Evolutionary conservation across 2,113 vertebrate species (phyloP).

Genomic region (Dipodomys stephensi): DNA sequence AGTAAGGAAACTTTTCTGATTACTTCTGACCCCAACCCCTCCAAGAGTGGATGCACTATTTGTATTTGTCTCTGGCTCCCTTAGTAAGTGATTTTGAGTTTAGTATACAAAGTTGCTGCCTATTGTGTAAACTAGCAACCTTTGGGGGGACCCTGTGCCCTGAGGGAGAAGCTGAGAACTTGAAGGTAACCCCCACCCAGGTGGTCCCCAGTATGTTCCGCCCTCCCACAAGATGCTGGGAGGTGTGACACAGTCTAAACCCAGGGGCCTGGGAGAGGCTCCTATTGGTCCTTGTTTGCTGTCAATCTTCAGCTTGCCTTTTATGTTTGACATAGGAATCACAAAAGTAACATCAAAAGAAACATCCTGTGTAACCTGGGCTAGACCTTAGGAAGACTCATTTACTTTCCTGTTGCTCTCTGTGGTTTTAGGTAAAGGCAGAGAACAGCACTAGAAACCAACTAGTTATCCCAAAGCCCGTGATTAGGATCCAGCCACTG

Average conservation of each 20-base stretch:
- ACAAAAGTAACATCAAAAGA: neutral
- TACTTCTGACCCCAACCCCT: neutral
- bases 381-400: neutral
- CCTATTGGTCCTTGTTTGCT: constrained; percentile 1
- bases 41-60: neutral
- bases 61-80: neutral
- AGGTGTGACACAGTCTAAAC: constrained; percentile 26
- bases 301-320: neutral
- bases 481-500: neutral
- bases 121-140: neutral
- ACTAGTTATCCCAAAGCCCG: constrained; percentile 2
- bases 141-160: neutral
- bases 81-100: neutral
- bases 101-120: neutral
- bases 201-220: neutral
- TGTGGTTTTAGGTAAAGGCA: neutral
- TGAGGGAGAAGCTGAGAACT: neutral
- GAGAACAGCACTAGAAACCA: neutral
- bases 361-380: neutral
- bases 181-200: neutral
- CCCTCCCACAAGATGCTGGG: neutral
- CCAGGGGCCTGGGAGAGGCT: neutral
- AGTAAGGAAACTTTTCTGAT: neutral
- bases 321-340: neutral
- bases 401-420: neutral